Percentiles rank a stretch among this genome's conserved stretches.
phyloP scores from a whole-genome alignment of 2,797 vertebrate species.

The Liasis olivaceus region DNA sequence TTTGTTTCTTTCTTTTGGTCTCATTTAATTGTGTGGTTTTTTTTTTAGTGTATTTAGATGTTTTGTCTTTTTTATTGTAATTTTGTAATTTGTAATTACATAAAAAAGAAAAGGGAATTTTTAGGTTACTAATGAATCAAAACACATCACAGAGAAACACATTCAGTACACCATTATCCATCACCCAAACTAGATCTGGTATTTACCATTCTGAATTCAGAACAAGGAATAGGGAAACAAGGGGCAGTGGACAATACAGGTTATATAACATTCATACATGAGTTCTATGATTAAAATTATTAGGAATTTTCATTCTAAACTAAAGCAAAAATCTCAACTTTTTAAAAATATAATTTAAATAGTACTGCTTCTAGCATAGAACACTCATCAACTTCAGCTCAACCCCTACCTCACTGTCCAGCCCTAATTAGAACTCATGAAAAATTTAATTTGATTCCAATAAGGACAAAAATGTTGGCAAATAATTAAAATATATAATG shows the following conservation, averaged over 20 bases:
- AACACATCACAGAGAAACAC: background rate
- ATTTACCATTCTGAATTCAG: background rate
- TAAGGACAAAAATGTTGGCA: conserved; percentile 51
- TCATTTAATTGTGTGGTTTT: background rate
- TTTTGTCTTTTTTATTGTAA: background rate
- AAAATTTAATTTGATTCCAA: background rate
- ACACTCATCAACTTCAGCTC: conserved; percentile 46
- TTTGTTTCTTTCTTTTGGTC: background rate
- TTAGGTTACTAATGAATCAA: conserved; percentile 23
- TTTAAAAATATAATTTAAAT: background rate
- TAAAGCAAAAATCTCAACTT: conserved; percentile 22
- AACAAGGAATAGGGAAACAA: background rate
- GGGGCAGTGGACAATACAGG: conserved; percentile 50
- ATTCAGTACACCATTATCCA: background rate
- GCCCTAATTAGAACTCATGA: conserved; percentile 52
- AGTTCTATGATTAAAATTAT: conserved; percentile 51
- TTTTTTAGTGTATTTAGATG: background rate
- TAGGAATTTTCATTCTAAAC: conserved; percentile 28
- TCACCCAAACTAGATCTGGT: background rate
- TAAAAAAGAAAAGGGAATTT: conserved; percentile 19
- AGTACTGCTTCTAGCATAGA: conserved; percentile 41
- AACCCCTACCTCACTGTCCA: conserved; percentile 61
- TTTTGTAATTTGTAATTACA: background rate
- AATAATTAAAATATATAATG: background rate
- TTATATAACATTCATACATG: conserved; percentile 42